Conservation (phyloP, 2,888 invertebrate species). For the Nipponacmea schrenckii region DNA sequence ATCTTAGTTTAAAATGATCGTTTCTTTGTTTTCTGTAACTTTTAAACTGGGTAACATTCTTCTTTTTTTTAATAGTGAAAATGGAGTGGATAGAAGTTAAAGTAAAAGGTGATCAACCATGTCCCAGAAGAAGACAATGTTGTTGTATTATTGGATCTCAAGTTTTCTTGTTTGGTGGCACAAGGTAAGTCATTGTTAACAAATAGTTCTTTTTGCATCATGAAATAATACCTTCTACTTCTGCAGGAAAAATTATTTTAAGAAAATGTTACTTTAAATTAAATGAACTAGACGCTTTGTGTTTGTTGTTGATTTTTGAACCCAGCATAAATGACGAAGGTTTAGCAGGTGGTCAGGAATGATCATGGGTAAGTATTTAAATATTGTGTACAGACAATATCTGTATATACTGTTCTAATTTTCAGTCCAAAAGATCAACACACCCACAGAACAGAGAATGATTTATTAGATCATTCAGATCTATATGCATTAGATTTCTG, state of each 20-base stretch:
- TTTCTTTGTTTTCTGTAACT: too few relatives aligned
- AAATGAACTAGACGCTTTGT: too few relatives aligned
- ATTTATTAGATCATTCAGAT: constrained; percentile 84
- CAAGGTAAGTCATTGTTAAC: constrained; percentile 71
- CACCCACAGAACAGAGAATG: constrained; percentile 37
- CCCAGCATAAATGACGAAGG: too few relatives aligned
- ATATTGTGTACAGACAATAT: too few relatives aligned
- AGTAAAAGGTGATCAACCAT: constrained; percentile 63
- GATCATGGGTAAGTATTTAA: too few relatives aligned
- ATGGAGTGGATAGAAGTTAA: constrained; percentile 56
- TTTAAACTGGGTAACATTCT: too few relatives aligned
- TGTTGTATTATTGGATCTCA: constrained; percentile 80
- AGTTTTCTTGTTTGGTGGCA: constrained; percentile 90
- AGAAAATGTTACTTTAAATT: too few relatives aligned
- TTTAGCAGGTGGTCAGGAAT: too few relatives aligned
- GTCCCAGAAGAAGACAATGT: constrained; percentile 75
- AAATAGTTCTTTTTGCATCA: background rate
- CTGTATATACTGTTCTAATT: background rate
- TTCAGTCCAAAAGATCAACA: constrained; percentile 16
- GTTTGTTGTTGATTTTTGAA: too few relatives aligned
- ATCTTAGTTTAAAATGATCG: too few relatives aligned
- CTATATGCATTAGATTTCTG: constrained; percentile 83
- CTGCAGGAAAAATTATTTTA: too few relatives aligned
- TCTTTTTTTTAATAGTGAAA: constrained; percentile 46
- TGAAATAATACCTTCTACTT: too few relatives aligned